Evolutionary conservation across 2,888 invertebrate species (phyloP), one percentile per base, ranked within the genome.

Genomic region (Alsophila aescularia): DNA sequence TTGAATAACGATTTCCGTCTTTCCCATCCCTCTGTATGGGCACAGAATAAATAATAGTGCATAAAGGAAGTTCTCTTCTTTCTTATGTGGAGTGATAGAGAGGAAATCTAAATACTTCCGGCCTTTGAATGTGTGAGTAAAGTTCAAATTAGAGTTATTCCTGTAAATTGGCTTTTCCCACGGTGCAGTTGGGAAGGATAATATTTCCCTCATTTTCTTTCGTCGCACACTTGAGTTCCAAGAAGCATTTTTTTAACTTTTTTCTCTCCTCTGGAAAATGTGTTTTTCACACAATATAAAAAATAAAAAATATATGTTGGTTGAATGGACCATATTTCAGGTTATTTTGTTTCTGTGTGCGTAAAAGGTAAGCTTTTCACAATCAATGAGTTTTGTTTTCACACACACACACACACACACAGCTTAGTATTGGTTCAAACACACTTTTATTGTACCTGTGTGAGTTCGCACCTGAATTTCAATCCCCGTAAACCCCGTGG

Each of bases 391-490:
- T 16, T 35, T 34, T 15, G 13, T n/a, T 31, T 31, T 41, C 29
- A 53, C 36, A 10, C 35, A 31, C 36, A 31, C 29, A 2, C n/a
- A n/a, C n/a, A n/a, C n/a, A n/a, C n/a, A n/a, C n/a, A n/a, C n/a
- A n/a, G n/a, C n/a, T n/a, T n/a, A n/a, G n/a, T n/a, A n/a, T 24
- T 7, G 2, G 24, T 24, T 6, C 24, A 7, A 1, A 6, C 24
- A 5, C 7, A 24, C 24, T 1, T 2, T 24, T 7, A 13, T 31
- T 31, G 14, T 13, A 10, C 6, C 3, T 60, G 57, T 66, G 73
- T 76, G 75, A 64, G 75, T 44, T 72, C 67, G 41, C 62, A 82
- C 80, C 80, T 85, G 83, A 79, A 79, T 42, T 60, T 60, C 48
- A 75, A 66, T 73, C 66, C 66, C 77, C 73, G 77, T 77, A 71